Percentiles rank a stretch among this genome's conserved stretches.
phyloP scores from a whole-genome alignment of 2,797 vertebrate genomes.

The Acanthurus lineatus region DNA sequence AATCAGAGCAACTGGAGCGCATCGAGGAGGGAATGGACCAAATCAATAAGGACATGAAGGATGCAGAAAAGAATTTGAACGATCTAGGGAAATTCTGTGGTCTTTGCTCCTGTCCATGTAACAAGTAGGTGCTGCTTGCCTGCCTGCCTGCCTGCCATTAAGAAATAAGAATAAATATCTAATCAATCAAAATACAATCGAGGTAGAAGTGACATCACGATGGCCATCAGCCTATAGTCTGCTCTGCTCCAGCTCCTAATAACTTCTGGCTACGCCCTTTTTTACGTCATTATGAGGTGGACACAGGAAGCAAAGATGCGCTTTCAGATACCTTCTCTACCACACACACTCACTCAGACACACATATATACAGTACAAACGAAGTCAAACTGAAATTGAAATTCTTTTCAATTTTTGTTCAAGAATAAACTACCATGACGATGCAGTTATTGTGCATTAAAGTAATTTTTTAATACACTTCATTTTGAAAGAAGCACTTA shows the following conservation, averaged over 20 bases:
- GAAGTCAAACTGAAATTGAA: constrained; percentile 53
- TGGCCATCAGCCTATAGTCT: constrained; percentile 74
- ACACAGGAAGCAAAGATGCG: constrained; percentile 80
- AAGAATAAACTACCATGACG: not conserved
- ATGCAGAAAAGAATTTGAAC: constrained; percentile 99
- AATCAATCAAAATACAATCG: constrained; percentile 42
- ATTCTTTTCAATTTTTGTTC: not conserved
- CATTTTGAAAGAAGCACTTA: not conserved
- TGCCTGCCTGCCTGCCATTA: constrained; percentile 90
- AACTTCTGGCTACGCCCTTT: constrained; percentile 29
- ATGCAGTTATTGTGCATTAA: not conserved
- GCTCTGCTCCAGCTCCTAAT: constrained; percentile 72
- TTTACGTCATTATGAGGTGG: constrained; percentile 55
- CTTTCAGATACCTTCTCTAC: constrained; percentile 85
- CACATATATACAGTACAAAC: not conserved
- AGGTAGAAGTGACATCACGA: constrained; percentile 80
- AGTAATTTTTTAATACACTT: not conserved
- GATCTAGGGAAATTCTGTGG: constrained; percentile 99
- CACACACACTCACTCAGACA: not conserved
- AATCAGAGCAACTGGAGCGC: constrained; percentile 99
- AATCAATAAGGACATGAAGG: constrained; percentile 99
- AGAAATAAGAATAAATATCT: constrained; percentile 62
- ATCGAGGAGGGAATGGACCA: constrained; percentile 99
- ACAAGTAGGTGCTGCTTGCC: constrained; percentile 99
- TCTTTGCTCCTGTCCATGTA: constrained; percentile 99